Evolutionary conservation across 2,113 vertebrate genomes (phyloP).

Genomic region (Ailurus styani): DNA sequence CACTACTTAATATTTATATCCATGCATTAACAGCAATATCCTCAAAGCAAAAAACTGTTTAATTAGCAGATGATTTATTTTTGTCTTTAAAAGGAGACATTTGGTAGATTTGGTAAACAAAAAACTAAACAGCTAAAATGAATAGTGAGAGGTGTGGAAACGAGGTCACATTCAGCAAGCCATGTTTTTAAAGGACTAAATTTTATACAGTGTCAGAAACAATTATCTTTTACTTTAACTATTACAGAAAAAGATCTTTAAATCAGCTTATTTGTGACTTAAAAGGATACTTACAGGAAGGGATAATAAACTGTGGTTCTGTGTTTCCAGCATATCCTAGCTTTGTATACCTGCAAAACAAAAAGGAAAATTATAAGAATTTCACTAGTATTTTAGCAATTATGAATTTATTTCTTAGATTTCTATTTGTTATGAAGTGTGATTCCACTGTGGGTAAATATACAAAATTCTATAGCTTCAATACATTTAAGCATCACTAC

Average conservation of each 20-base stretch:
- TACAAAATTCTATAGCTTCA: neutral
- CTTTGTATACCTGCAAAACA: constrained; percentile 93
- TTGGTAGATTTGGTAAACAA: neutral
- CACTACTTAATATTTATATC: neutral
- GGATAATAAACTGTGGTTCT: constrained; percentile 98
- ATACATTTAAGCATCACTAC: neutral
- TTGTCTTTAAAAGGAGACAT: constrained; percentile 4
- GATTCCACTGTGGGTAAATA: neutral
- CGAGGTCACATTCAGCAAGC: neutral
- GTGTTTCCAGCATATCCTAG: constrained; percentile 98
- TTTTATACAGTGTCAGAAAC: neutral
- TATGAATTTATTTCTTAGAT: neutral
- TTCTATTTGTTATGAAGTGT: neutral
- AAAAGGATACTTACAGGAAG: constrained; percentile 91
- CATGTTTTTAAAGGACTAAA: neutral
- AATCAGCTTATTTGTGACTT: neutral
- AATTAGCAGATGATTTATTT: neutral
- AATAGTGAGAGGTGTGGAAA: neutral
- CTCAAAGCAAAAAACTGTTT: neutral
- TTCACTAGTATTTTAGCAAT: constrained; percentile 12
- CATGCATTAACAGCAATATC: neutral
- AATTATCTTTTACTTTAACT: constrained; percentile 29
- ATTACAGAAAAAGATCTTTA: neutral
- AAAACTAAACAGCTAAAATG: neutral
- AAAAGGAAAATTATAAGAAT: constrained; percentile 31